Evolutionary conservation across 2,888 invertebrate genomes (phyloP), one percentile per base, ranked within the genome.

Genomic region (Sinohyriopsis cumingii): DNA sequence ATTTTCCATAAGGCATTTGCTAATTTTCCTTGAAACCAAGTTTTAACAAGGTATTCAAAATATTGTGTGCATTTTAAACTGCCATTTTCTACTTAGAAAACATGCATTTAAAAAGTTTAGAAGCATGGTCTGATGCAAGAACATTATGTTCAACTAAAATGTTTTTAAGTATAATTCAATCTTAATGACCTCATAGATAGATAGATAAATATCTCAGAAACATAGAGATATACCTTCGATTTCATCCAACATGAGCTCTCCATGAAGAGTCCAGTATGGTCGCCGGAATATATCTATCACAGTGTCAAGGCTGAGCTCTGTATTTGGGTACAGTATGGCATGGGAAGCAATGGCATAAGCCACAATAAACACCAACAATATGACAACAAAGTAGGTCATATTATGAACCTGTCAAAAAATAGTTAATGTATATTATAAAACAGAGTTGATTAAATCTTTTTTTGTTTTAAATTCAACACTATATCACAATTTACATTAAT

Each of bases 201-300:
- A 33, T 33, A 9, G 6, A 33, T 33, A 33, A 0, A 25, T 25
- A 57, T 22, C 7, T 22, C 24, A 55, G n/a, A 55, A n/a, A 18
- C 20, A 25, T 60, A 33, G 9, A 33, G 33, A 33, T 67, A 63
- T 74, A 87, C 87, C 84, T 76, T 85, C 83, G 19, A 88, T 78
- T 61, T 89, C 89, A 7, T 90, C 90, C n/a, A 91, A 80, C 71
- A 88, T 88, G 7, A 91, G 82, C 67, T 87, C 90, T 25, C 91
- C 91, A 72, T 90, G 91, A 70, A 91, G 86, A 69, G 91, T 90
- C 89, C 90, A 91, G 78, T 91, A 91, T 0, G 91, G 88, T n/a
- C 86, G 84, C 59, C 87, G 81, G 54, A 90, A 78, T 53, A 91
- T 83, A 22, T 86, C 80, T 71, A 76, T 77, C 5, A 88, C 62